These are phyloP conservation scores for Serranus cabrilla DNA, from an alignment of 2,797 vertebrate genomes.

Conservation along the genomic window DNA sequence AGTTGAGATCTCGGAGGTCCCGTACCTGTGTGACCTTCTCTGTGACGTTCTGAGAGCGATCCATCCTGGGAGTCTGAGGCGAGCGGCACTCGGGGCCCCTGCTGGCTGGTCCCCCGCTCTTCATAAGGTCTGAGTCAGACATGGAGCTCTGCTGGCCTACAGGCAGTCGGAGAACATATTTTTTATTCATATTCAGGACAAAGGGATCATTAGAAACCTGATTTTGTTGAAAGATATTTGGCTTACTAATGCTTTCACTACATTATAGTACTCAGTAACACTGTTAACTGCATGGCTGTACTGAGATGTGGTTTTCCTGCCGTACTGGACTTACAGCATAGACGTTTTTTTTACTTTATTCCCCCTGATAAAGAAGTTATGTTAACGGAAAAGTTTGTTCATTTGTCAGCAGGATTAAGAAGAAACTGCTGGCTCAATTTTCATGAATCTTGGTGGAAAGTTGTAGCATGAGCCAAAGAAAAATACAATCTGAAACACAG, in stretches of 20 bases:
- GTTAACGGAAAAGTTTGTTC: too few species aligned
- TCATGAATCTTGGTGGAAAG: too few species aligned
- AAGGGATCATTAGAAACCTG: neutral
- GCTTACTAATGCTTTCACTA: neutral
- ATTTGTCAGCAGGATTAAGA: too few species aligned
- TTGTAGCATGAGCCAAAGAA: too few species aligned
- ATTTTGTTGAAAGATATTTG: neutral
- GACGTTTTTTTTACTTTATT: neutral
- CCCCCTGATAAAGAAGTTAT: too few species aligned
- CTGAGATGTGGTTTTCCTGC: neutral
- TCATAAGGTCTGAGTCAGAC: conserved; percentile 88
- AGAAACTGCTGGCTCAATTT: too few species aligned
- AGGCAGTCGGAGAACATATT: neutral
- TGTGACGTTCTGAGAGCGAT: conserved; percentile 93
- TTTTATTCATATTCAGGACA: neutral
- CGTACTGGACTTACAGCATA: neutral
- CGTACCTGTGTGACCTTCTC: conserved; percentile 96
- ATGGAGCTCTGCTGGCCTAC: conserved; percentile 81
- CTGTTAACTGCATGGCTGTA: neutral
- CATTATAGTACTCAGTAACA: neutral
- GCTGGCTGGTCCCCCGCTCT: conserved; percentile 85
- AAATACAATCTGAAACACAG: too few species aligned
- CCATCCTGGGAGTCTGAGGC: conserved; percentile 87
- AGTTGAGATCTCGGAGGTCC: neutral
- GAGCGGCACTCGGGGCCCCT: conserved; percentile 86